Conservation (phyloP, 2,888 invertebrate genomes). For the Carabus problematicus region DNA sequence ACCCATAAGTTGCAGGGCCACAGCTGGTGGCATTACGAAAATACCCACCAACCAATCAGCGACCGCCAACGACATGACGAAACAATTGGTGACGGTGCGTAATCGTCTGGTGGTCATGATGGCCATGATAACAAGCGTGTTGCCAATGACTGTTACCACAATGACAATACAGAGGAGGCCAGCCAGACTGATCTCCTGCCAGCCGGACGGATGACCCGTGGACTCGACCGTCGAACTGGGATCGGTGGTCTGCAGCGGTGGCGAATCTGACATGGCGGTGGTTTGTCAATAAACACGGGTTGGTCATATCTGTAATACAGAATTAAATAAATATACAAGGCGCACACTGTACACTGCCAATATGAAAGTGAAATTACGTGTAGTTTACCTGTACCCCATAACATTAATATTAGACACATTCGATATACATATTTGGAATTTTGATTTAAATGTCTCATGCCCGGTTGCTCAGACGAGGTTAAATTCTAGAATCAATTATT, state of each 20-base stretch:
- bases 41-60: constrained; percentile 94
- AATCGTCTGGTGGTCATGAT: constrained; percentile 86
- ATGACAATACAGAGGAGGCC: constrained; percentile 71
- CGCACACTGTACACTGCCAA: no score
- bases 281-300: background rate
- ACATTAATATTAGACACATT: no score
- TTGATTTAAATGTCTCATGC: no score
- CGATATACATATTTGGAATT: no score
- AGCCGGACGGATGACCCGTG: constrained; percentile 5
- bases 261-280: constrained; percentile 7
- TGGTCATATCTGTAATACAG: constrained; percentile 11
- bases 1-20: constrained; percentile 85
- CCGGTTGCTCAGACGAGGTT: no score
- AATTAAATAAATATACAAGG: background rate
- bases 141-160: constrained; percentile 81
- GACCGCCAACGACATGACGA: constrained; percentile 92
- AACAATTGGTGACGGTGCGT: constrained; percentile 93
- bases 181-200: constrained; percentile 67
- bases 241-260: background rate
- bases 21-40: constrained; percentile 95
- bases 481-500: no score
- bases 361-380: no score
- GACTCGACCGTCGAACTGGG: constrained; percentile 5
- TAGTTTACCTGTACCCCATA: no score
- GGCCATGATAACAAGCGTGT: constrained; percentile 88